Conservation (phyloP, 2,113 vertebrate species). For the Regulus satrapa region DNA sequence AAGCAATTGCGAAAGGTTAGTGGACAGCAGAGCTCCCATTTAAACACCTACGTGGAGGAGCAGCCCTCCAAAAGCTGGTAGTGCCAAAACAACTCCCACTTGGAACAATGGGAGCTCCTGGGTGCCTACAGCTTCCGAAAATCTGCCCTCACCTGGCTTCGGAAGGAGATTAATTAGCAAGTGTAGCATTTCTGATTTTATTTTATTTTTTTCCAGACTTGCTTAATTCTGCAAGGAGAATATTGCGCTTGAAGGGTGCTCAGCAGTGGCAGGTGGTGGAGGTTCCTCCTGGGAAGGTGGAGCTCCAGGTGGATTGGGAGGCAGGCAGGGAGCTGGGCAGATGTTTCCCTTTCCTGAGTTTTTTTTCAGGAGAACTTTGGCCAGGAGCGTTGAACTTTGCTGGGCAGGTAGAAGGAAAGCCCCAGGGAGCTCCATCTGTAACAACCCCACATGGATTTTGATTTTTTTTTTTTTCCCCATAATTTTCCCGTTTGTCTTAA, state of each 20-base stretch:
- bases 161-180: neutral
- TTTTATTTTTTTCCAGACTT: neutral
- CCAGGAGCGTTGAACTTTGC: neutral
- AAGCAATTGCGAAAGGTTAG: conserved; percentile 11
- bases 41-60: conserved; percentile 40
- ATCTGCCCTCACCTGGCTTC: neutral
- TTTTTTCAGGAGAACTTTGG: neutral
- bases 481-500: conserved; percentile 9
- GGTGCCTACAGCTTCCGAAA: neutral
- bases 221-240: neutral
- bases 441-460: neutral
- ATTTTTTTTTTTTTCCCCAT: neutral
- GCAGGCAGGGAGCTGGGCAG: neutral
- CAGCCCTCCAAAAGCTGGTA: neutral
- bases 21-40: conserved; percentile 20
- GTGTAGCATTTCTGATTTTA: neutral
- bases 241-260: neutral
- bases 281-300: neutral
- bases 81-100: conserved; percentile 12
- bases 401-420: neutral
- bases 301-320: neutral
- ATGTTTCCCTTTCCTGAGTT: neutral
- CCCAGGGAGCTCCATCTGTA: neutral
- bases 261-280: neutral
- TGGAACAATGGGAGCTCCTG: conserved; percentile 17